Conservation (phyloP, 2,888 invertebrate genomes). For the Desoria tigrina region DNA sequence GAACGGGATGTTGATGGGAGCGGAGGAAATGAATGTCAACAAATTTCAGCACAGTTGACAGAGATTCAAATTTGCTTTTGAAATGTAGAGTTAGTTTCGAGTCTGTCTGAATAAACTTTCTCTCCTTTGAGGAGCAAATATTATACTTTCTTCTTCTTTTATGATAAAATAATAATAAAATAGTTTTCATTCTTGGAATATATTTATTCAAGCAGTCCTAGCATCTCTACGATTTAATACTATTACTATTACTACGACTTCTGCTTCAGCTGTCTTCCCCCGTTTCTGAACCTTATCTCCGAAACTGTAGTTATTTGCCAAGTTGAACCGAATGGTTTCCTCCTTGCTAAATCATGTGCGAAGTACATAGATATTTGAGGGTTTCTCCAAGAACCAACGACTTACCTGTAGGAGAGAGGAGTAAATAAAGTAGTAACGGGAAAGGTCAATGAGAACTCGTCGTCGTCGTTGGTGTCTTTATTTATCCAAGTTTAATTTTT, state of each 20-base stretch:
- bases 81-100: neutral
- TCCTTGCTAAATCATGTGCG: too few relatives aligned
- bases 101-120: constrained; percentile 4
- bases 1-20: neutral
- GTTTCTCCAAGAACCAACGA: neutral
- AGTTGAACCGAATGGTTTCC: too few relatives aligned
- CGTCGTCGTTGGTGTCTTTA: neutral
- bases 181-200: neutral
- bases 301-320: too few relatives aligned
- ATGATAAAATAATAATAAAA: constrained; percentile 1
- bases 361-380: neutral
- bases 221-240: too few relatives aligned
- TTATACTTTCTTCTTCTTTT: neutral
- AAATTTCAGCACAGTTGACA: neutral
- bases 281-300: too few relatives aligned
- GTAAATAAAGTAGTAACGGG: neutral
- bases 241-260: too few relatives aligned
- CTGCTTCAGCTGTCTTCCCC: too few relatives aligned
- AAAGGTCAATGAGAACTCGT: constrained; percentile 6
- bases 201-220: neutral
- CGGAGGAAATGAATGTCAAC: constrained; percentile 4
- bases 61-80: constrained; percentile 2
- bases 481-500: neutral
- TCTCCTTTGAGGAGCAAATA: constrained; percentile 1
- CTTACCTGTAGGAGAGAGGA: neutral